Conservation (phyloP, 2,888 invertebrate genomes). For the Neuroscelio doddi region DNA sequence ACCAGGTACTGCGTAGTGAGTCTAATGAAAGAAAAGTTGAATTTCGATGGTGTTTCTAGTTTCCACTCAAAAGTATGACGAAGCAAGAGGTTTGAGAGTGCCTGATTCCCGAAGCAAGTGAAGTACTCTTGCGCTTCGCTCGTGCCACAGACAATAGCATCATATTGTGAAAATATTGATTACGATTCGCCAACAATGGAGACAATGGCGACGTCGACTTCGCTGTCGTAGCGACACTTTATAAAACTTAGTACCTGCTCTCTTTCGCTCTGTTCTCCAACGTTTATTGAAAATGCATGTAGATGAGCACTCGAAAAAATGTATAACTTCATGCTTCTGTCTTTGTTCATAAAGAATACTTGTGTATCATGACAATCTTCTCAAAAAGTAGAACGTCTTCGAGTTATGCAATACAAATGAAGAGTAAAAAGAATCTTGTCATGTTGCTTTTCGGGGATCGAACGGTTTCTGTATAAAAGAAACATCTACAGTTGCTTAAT, state of each 20-base stretch:
- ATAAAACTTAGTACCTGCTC: slow-evolving; percentile 54
- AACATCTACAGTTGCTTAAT: too few relatives aligned
- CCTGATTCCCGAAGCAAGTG: slow-evolving; percentile 40
- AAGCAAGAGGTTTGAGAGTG: slow-evolving; percentile 40
- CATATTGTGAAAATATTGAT: slow-evolving; percentile 72
- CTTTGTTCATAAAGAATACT: slow-evolving; percentile 14
- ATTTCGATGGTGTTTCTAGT: slow-evolving; percentile 21
- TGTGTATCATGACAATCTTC: slow-evolving; percentile 22
- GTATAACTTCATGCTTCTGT: slow-evolving; percentile 38
- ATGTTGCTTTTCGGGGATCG: too few relatives aligned
- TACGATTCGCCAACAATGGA: slow-evolving; percentile 70
- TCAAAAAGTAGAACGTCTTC: slow-evolving; percentile 20
- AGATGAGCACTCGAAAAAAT: slow-evolving; percentile 33
- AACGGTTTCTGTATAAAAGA: too few relatives aligned
- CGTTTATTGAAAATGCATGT: slow-evolving; percentile 38
- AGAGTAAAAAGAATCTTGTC: too few relatives aligned
- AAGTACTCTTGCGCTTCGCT: slow-evolving; percentile 58
- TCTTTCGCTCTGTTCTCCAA: slow-evolving; percentile 28
- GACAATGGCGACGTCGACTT: slow-evolving; percentile 65
- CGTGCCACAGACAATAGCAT: slow-evolving; percentile 69
- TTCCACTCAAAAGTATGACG: slow-evolving; percentile 25
- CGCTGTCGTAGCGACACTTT: slow-evolving; percentile 61
- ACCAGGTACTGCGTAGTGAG: too few relatives aligned
- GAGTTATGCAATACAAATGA: too few relatives aligned
- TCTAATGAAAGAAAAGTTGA: slow-evolving; percentile 13